phyloP scores from a whole-genome alignment of 2,797 vertebrate genomes.

The Bradypus variegatus region DNA sequence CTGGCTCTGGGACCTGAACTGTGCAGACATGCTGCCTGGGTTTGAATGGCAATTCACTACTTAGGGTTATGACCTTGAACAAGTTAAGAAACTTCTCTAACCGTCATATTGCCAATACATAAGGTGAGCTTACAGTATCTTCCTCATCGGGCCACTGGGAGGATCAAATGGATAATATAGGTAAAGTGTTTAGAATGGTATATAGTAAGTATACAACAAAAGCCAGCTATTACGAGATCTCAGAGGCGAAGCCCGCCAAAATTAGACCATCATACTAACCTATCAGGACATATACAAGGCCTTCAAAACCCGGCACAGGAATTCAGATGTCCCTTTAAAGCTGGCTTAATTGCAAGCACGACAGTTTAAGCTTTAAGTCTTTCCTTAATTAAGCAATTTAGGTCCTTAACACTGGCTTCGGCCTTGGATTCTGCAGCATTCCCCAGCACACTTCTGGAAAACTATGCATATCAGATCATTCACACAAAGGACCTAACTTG shows the following conservation, averaged over 20 bases:
- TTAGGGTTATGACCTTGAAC: neutral
- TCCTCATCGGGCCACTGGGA: neutral
- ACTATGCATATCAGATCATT: neutral
- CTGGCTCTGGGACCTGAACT: neutral
- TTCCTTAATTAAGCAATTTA: slow-evolving; percentile 12
- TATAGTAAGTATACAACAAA: neutral
- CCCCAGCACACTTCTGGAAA: neutral
- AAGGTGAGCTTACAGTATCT: neutral
- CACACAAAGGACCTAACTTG: neutral
- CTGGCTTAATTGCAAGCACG: neutral
- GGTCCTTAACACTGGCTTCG: neutral
- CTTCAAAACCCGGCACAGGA: neutral
- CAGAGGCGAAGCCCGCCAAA: neutral
- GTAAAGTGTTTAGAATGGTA: neutral
- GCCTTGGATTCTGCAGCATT: neutral
- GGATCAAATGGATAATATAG: neutral
- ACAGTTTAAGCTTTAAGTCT: neutral
- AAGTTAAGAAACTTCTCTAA: neutral
- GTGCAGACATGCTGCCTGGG: neutral
- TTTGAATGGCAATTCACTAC: neutral
- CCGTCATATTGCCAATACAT: neutral
- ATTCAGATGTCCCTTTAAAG: neutral
- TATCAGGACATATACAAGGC: neutral
- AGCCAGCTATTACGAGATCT: neutral
- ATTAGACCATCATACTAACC: neutral